Percentiles rank a stretch among this genome's conserved stretches.
phyloP scores from a whole-genome alignment of 2,888 invertebrate genomes.

The Drosophila cognata region DNA sequence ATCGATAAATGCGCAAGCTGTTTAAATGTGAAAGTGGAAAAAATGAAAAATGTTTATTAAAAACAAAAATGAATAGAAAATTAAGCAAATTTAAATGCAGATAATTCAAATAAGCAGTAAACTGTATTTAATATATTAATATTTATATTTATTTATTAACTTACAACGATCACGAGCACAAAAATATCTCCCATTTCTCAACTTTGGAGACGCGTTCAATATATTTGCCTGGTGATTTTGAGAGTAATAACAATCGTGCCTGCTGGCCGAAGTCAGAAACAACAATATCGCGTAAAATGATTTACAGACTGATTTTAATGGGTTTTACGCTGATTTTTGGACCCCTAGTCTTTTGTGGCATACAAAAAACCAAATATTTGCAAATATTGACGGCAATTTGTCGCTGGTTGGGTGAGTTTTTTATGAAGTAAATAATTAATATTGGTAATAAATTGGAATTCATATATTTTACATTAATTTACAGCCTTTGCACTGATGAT shows the following conservation, averaged over 20 bases:
- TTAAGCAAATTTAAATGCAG: neutral
- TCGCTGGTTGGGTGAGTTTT: slow-evolving; percentile 92
- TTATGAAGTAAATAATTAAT: neutral
- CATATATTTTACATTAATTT: slow-evolving; percentile 37
- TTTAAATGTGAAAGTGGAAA: neutral
- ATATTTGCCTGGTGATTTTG: slow-evolving; percentile 39
- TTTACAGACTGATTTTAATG: slow-evolving; percentile 92
- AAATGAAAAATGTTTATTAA: neutral
- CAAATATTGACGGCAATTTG: slow-evolving; percentile 95
- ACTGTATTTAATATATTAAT: neutral
- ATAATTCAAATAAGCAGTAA: neutral
- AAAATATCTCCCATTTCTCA: slow-evolving; percentile 31
- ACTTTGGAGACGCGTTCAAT: slow-evolving; percentile 10
- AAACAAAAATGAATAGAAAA: neutral
- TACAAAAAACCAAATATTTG: slow-evolving; percentile 98
- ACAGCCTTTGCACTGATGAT: slow-evolving; percentile 96
- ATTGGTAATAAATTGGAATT: neutral
- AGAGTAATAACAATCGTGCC: slow-evolving; percentile 26
- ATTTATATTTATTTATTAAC: neutral
- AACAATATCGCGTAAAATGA: slow-evolving; percentile 88
- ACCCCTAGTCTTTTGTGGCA: slow-evolving; percentile 97
- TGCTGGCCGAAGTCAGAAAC: slow-evolving; percentile 86
- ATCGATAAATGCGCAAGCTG: neutral
- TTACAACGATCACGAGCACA: slow-evolving; percentile 32
- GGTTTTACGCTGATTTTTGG: slow-evolving; percentile 91